Percentiles rank a stretch among this genome's conserved stretches.
These are phyloP conservation scores for Conopomorpha cramerella DNA, from an alignment of 1,140 invertebrate species.

Conservation along the genomic window DNA sequence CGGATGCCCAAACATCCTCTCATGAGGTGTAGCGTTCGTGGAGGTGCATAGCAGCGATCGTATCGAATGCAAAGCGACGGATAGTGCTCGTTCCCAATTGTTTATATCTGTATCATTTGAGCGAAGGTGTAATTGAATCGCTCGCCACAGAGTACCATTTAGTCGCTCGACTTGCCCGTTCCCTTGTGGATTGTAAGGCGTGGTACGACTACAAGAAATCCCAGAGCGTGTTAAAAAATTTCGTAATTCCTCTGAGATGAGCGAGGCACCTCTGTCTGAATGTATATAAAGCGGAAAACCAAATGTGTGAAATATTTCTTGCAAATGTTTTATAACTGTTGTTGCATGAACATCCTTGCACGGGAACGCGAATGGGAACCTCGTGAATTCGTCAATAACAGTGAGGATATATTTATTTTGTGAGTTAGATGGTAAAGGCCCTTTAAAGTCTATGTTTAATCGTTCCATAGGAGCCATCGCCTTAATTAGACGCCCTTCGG, in stretches of 20 bases:
- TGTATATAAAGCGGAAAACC: slow-evolving; percentile 13
- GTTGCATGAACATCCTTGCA: slow-evolving; percentile 8
- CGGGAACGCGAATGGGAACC: slow-evolving; percentile 14
- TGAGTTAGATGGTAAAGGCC: slow-evolving; percentile 11
- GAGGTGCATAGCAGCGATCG: slow-evolving; percentile 4
- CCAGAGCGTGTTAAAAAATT: slow-evolving; percentile 4
- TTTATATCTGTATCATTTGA: background rate
- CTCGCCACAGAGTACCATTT: slow-evolving; percentile 2
- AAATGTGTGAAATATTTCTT: slow-evolving; percentile 10
- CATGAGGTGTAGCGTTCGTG: slow-evolving; percentile 5
- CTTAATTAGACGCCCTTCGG: slow-evolving; percentile 10
- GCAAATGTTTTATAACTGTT: slow-evolving; percentile 13
- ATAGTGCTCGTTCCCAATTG: slow-evolving; percentile 1
- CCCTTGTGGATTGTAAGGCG: slow-evolving; percentile 9
- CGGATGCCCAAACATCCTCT: slow-evolving; percentile 4
- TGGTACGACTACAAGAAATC: slow-evolving; percentile 9
- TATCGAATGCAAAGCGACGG: slow-evolving; percentile 1
- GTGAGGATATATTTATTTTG: slow-evolving; percentile 13
- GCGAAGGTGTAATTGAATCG: background rate
- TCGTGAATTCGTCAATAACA: slow-evolving; percentile 13
- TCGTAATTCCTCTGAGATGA: slow-evolving; percentile 9
- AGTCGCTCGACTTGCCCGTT: slow-evolving; percentile 8
- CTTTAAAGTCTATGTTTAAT: slow-evolving; percentile 15
- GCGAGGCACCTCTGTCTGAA: slow-evolving; percentile 4
- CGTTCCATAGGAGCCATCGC: slow-evolving; percentile 14